These are phyloP conservation scores for Nibea coibor DNA, from an alignment of 2,113 vertebrate species.

Conservation along the genomic window DNA sequence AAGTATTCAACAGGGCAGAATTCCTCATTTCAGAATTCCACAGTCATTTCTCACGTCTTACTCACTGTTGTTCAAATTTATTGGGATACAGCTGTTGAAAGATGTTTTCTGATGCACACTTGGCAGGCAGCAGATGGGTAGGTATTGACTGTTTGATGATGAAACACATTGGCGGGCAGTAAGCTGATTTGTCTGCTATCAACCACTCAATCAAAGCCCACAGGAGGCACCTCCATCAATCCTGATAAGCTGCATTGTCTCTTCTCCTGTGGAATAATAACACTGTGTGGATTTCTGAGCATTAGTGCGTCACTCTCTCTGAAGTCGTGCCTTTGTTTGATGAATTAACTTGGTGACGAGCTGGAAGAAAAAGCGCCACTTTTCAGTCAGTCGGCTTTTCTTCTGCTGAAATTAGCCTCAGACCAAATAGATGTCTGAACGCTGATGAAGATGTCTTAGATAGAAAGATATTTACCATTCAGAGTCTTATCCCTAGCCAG, in stretches of 20 bases:
- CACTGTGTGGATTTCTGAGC: constrained; percentile 26
- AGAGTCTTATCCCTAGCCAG: neutral
- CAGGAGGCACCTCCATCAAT: constrained; percentile 42
- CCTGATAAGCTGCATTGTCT: constrained; percentile 33
- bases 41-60: neutral
- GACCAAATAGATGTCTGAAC: neutral
- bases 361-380: neutral
- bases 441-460: neutral
- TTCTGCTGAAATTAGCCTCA: neutral
- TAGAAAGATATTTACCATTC: neutral
- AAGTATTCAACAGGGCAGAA: neutral
- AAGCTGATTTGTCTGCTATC: constrained; percentile 47
- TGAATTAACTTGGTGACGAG: neutral
- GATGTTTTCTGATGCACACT: neutral
- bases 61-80: neutral
- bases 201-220: constrained; percentile 33
- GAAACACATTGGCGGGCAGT: constrained; percentile 10
- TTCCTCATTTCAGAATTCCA: neutral
- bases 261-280: constrained; percentile 12
- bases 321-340: constrained; percentile 15
- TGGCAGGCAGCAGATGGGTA: constrained; percentile 16
- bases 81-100: neutral
- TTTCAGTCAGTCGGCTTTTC: neutral
- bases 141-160: constrained; percentile 23
- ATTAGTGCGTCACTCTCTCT: constrained; percentile 19